A percentile compares a stretch with the other conserved stretches of the same genome.
Conservation (phyloP, 2,888 invertebrate species). For the Lottia gigantea region DNA sequence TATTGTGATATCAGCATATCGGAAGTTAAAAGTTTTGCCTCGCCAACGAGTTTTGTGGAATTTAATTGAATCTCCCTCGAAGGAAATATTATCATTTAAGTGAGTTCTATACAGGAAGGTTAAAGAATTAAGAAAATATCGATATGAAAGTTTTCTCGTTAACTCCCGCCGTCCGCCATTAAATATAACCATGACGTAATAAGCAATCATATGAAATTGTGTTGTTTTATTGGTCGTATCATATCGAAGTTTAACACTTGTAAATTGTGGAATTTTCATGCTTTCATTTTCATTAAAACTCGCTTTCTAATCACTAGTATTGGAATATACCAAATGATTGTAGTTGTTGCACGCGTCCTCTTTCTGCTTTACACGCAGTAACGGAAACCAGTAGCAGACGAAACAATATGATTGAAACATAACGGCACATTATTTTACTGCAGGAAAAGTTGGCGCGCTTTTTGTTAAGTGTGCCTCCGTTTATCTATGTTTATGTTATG, state of each 20-base stretch:
- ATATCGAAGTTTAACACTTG: conserved; percentile 1
- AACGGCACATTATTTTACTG: conserved; percentile 8
- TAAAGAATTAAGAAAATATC: too few species aligned
- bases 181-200: conserved; percentile 22
- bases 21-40: too few species aligned
- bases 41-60: too few species aligned
- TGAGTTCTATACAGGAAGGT: too few species aligned
- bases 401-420: conserved; percentile 16
- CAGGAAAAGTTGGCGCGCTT: not conserved
- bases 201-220: not conserved
- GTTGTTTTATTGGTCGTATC: conserved; percentile 4
- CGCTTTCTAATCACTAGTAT: conserved; percentile 18
- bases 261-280: not conserved
- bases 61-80: too few species aligned
- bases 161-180: too few species aligned
- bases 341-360: conserved; percentile 12
- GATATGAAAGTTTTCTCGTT: too few species aligned
- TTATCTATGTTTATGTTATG: conserved; percentile 13
- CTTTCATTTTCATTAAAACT: conserved; percentile 20
- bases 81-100: too few species aligned
- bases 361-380: conserved; percentile 2
- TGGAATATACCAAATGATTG: conserved; percentile 14
- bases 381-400: conserved; percentile 22
- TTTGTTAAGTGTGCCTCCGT: conserved; percentile 16
- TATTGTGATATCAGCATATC: too few species aligned